Conservation (phyloP, 2,797 vertebrate species). For the Prunella strophiata region DNA sequence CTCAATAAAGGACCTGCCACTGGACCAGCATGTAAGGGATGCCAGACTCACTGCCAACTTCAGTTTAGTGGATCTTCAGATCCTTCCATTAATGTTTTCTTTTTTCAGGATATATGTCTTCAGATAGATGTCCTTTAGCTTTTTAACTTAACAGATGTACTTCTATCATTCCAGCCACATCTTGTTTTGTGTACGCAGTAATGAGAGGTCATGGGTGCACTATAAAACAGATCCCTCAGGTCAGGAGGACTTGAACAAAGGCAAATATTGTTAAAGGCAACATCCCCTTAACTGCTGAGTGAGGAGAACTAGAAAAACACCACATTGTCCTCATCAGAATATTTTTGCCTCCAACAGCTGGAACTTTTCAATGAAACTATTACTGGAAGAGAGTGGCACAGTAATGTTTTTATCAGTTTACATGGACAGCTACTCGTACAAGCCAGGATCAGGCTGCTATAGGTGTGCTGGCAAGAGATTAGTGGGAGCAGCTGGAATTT, state of each 20-base stretch:
- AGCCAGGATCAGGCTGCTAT: neutral
- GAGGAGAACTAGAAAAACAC: slow-evolving; percentile 29
- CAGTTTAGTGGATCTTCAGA: neutral
- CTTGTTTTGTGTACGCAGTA: neutral
- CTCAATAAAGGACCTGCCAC: neutral
- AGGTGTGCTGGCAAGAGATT: slow-evolving; percentile 12
- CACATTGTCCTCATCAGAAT: slow-evolving; percentile 1
- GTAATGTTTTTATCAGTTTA: slow-evolving; percentile 16
- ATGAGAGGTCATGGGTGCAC: neutral
- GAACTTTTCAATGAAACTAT: slow-evolving; percentile 5
- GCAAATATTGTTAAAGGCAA: slow-evolving; percentile 57
- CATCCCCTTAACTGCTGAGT: neutral
- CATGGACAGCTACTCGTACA: neutral
- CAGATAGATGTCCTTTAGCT: neutral
- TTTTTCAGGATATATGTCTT: neutral
- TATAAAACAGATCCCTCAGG: neutral
- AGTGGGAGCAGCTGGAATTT: neutral
- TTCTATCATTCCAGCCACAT: neutral
- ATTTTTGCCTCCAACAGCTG: slow-evolving; percentile 19
- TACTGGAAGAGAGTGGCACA: neutral
- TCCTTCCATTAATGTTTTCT: neutral
- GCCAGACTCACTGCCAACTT: neutral
- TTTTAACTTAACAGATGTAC: neutral
- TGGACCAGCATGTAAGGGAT: neutral
- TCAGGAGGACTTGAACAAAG: slow-evolving; percentile 35